Evolutionary conservation across 2,888 invertebrate species (phyloP).

Genomic region (Bhutanitis thaidina): DNA sequence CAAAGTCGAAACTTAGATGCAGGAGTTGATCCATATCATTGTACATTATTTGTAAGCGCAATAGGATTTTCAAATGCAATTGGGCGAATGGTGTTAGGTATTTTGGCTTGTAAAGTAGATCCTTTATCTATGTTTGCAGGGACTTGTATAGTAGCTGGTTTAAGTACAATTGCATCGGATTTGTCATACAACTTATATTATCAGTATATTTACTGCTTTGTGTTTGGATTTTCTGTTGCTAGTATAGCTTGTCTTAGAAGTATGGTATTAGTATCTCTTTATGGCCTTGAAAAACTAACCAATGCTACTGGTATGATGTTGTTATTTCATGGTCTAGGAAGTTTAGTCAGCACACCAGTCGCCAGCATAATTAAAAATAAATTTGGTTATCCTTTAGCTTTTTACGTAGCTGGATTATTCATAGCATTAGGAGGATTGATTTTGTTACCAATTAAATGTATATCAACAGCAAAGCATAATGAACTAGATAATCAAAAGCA

Average conservation of each 20-base stretch:
- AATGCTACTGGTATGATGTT: slow-evolving; percentile 65
- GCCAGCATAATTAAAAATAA: slow-evolving; percentile 48
- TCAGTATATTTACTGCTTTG: slow-evolving; percentile 51
- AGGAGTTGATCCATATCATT: slow-evolving; percentile 48
- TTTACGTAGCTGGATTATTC: slow-evolving; percentile 53
- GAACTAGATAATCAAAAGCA: slow-evolving; percentile 31
- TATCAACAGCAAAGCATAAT: slow-evolving; percentile 22
- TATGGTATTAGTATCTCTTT: slow-evolving; percentile 56
- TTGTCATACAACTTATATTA: slow-evolving; percentile 49
- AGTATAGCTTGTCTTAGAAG: slow-evolving; percentile 51
- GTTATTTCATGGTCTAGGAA: slow-evolving; percentile 62
- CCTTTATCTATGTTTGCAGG: slow-evolving; percentile 40
- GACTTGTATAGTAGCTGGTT: slow-evolving; percentile 37
- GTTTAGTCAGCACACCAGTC: slow-evolving; percentile 58
- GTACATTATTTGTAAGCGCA: slow-evolving; percentile 55
- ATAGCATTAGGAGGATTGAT: slow-evolving; percentile 50
- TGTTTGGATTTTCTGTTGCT: slow-evolving; percentile 56
- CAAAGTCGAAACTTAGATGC: slow-evolving; percentile 46
- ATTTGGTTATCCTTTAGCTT: slow-evolving; percentile 50
- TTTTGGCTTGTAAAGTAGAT: slow-evolving; percentile 48
- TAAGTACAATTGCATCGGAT: slow-evolving; percentile 47
- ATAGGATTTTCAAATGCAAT: slow-evolving; percentile 54
- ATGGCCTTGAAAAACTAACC: slow-evolving; percentile 64
- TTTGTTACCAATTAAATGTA: slow-evolving; percentile 39
- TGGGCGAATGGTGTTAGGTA: slow-evolving; percentile 51